These are phyloP conservation scores for Chauna torquata DNA, from an alignment of 2,113 vertebrate species.

Conservation along the genomic window DNA sequence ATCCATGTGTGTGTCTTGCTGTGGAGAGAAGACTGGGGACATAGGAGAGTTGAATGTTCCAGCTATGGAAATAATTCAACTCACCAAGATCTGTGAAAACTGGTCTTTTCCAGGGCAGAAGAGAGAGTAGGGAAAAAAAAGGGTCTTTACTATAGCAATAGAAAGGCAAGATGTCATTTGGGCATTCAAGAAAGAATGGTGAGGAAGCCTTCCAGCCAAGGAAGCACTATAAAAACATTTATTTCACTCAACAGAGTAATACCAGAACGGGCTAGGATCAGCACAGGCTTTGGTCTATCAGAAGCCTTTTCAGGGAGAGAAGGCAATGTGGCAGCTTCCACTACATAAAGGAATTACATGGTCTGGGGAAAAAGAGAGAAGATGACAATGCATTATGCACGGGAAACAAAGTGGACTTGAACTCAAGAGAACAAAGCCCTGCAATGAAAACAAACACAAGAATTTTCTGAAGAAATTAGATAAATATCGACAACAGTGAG, in stretches of 20 bases:
- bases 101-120: not conserved
- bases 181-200: not conserved
- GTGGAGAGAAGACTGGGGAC: not conserved
- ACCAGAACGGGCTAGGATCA: not conserved
- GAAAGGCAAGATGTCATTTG: not conserved
- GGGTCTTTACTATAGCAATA: not conserved
- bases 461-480: constrained; percentile 3
- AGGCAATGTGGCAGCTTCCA: not conserved
- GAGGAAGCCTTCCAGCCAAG: not conserved
- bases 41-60: not conserved
- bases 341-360: not conserved
- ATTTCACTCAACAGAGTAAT: not conserved
- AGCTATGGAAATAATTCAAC: not conserved
- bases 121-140: not conserved
- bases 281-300: not conserved
- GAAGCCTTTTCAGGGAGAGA: not conserved
- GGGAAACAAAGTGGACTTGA: not conserved
- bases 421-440: not conserved
- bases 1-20: not conserved
- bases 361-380: not conserved
- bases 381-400: not conserved
- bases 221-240: not conserved
- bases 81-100: not conserved
- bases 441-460: not conserved
- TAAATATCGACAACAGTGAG: not conserved